A percentile compares a stretch with the other conserved stretches of the same genome.
Conservation (phyloP, 1,140 invertebrate species). For the Elymnias hypermnestra region DNA sequence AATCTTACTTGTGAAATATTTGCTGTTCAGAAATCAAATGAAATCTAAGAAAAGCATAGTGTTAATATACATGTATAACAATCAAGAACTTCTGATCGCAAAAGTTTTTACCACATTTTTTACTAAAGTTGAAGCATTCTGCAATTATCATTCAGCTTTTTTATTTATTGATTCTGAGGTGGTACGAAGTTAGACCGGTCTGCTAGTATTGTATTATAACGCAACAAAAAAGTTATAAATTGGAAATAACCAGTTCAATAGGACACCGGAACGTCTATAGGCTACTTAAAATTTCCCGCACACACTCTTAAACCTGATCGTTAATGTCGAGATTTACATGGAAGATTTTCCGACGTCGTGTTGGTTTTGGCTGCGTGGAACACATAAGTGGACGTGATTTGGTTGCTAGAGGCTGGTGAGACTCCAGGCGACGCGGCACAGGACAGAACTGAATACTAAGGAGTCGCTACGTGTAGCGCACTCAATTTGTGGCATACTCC, state of each 20-base stretch:
- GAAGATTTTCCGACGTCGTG: slow-evolving; percentile 64
- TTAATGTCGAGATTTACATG: slow-evolving; percentile 72
- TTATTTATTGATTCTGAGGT: too few species aligned
- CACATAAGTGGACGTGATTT: slow-evolving; percentile 71
- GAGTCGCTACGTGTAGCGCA: slow-evolving; percentile 51
- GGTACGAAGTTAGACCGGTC: too few species aligned
- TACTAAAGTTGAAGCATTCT: too few species aligned
- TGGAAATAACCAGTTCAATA: not conserved
- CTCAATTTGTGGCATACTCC: slow-evolving; percentile 68
- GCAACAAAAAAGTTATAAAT: not conserved
- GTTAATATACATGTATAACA: too few species aligned
- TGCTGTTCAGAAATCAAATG: too few species aligned
- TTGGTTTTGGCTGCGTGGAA: slow-evolving; percentile 74
- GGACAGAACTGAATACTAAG: slow-evolving; percentile 63
- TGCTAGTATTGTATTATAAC: too few species aligned
- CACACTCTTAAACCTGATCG: slow-evolving; percentile 61
- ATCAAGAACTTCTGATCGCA: too few species aligned
- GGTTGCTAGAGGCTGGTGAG: slow-evolving; percentile 49
- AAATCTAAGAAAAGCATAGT: too few species aligned
- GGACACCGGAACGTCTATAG: slow-evolving; percentile 12
- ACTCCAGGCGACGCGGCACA: slow-evolving; percentile 49
- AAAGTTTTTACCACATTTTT: too few species aligned
- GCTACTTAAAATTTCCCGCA: slow-evolving; percentile 50
- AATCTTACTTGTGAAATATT: too few species aligned
- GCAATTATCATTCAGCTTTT: too few species aligned